Evolutionary conservation across 2,113 vertebrate genomes (phyloP), one percentile per base, ranked within the genome.

Genomic region (Mugil cephalus): DNA sequence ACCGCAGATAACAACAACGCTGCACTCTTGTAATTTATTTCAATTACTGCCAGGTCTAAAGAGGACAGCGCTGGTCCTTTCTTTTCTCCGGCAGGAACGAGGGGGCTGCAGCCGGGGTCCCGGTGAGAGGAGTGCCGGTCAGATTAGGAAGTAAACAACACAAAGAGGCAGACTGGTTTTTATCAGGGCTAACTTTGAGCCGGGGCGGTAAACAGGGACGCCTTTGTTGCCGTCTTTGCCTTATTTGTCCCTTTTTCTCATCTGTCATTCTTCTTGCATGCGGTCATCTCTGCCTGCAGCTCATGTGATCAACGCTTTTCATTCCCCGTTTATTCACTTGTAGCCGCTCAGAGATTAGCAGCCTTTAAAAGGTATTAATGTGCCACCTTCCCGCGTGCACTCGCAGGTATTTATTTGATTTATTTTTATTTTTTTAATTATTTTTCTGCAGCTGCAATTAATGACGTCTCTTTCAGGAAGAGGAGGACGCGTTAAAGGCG

Each of bases 21-120:
- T 79, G 88, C 89, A 73, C 91, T 93, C 94, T 94, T 94, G 93
- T 93, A 92, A 93, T 95, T 96, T 95, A 95, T 95, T 95, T 95
- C 93, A 96, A 95, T 96, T 96, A 95, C 94, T 90, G 92, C 53
- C 79, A 54, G 73, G 74, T 70, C 84, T 77, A 50, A 90, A 91
- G 93, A 95, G 94, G 94, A 94, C 93, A 91, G 87, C 46, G 87
- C 90, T 30, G n/a, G n/a, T n/a, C n/a, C n/a, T 5, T 30, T 94
- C 93, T 39, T 93, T 88, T 93, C 61, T 76, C 81, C 74, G 76
- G 72, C 87, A 67, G 69, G 10, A 65, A 73, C 55, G 50, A 56
- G 34, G 69, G 67, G 70, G 63, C 45, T 59, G 38, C 59, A 69
- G 45, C n/a, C 55, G 60, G n/a, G 53, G 67, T 85, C 84, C 87